Evolutionary conservation across 2,113 vertebrate genomes (phyloP).

Genomic region (Tetrao urogallus): DNA sequence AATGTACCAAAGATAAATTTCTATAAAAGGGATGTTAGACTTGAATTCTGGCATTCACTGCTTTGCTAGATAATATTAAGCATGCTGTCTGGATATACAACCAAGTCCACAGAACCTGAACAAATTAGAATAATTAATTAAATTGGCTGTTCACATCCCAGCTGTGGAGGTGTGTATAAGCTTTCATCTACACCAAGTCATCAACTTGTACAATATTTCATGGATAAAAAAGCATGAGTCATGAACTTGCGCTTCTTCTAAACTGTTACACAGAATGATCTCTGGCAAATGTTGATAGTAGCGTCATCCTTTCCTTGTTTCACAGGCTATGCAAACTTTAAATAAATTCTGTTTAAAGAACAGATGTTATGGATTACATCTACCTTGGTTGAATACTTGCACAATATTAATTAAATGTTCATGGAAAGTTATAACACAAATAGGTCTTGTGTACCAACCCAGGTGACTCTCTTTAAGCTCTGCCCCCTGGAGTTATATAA

Average conservation of each 20-base stretch:
- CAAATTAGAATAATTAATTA: slow-evolving; percentile 3
- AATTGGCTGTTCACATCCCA: neutral
- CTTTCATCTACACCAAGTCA: neutral
- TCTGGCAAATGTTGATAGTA: neutral
- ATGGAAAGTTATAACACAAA: neutral
- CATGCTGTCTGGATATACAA: neutral
- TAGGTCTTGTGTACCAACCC: neutral
- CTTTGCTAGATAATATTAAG: neutral
- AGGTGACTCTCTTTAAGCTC: neutral
- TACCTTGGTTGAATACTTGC: neutral
- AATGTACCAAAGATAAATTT: neutral
- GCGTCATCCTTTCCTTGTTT: neutral
- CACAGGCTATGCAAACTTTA: neutral
- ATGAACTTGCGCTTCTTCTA: neutral
- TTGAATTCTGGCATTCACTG: neutral
- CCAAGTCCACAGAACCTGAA: neutral
- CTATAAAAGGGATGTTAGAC: neutral
- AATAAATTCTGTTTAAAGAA: neutral
- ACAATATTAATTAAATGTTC: neutral
- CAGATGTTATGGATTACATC: neutral
- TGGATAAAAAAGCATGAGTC: neutral
- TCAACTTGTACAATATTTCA: neutral
- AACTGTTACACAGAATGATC: neutral
- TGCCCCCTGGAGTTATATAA: neutral
- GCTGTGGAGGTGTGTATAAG: neutral